A percentile compares a stretch with the other conserved stretches of the same genome.
phyloP scores from a whole-genome alignment of 2,113 vertebrate genomes.

The Cynopterus brachyotis region DNA sequence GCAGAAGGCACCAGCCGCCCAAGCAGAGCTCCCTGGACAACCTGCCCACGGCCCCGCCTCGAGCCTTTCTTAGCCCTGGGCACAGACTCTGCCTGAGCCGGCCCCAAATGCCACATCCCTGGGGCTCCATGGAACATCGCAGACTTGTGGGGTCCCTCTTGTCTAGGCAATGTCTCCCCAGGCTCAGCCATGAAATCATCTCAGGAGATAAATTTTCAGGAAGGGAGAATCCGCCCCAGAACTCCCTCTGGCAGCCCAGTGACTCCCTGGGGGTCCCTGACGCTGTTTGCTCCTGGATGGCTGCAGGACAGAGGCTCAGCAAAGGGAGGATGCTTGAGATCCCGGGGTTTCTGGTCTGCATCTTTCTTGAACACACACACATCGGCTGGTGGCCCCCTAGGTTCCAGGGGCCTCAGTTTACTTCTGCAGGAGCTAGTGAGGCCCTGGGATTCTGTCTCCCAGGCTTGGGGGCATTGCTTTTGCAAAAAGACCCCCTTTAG shows the following conservation, averaged over 20 bases:
- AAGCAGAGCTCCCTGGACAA: background rate
- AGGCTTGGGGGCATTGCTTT: background rate
- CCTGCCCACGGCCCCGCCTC: background rate
- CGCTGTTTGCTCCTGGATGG: background rate
- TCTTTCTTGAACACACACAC: background rate
- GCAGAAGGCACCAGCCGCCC: background rate
- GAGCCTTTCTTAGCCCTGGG: background rate
- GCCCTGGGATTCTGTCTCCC: background rate
- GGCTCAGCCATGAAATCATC: background rate
- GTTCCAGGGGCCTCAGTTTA: background rate
- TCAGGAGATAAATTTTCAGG: background rate
- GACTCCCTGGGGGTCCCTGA: background rate
- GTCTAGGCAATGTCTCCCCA: background rate
- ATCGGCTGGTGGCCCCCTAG: rapidly evolving
- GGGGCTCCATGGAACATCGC: rapidly evolving
- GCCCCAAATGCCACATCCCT: background rate
- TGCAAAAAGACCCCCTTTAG: background rate
- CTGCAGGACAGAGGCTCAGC: background rate
- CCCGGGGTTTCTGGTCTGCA: background rate
- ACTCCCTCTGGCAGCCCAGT: background rate
- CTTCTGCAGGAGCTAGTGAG: background rate
- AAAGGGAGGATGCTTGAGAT: background rate
- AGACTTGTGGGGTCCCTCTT: background rate
- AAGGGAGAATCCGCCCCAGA: rapidly evolving
- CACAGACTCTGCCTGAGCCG: background rate